Conservation (phyloP, 2,113 vertebrate species). For the Alexandromys fortis region DNA sequence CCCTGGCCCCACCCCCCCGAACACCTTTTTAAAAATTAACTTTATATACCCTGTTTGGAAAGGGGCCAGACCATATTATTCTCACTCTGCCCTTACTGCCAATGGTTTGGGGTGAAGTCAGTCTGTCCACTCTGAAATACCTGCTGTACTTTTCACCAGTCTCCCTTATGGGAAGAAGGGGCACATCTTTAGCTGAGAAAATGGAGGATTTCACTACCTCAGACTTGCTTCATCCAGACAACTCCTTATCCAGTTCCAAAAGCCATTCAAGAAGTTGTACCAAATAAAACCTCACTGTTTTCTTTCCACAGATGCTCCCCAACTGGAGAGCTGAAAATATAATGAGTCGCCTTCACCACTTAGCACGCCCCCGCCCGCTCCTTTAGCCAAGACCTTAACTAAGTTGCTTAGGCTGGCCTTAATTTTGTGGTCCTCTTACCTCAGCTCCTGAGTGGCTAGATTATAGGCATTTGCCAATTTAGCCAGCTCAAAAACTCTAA, state of each 20-base stretch:
- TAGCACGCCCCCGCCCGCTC: background rate
- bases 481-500: background rate
- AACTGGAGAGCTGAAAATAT: background rate
- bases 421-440: background rate
- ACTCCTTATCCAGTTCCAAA: background rate
- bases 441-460: too few species aligned
- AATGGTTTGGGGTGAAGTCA: background rate
- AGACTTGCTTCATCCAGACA: background rate
- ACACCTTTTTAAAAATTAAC: background rate
- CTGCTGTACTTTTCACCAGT: background rate
- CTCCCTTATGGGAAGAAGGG: background rate
- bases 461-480: background rate
- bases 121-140: background rate
- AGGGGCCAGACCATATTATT: background rate
- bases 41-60: slow-evolving; percentile 8
- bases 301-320: background rate
- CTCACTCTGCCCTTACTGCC: background rate
- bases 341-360: background rate
- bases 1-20: background rate
- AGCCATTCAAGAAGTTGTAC: background rate
- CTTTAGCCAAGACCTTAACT: background rate
- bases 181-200: background rate
- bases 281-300: background rate
- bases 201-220: background rate
- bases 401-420: background rate